These are phyloP conservation scores for Drosophila anceps DNA, from an alignment of 2,888 invertebrate species.

Conservation along the genomic window DNA sequence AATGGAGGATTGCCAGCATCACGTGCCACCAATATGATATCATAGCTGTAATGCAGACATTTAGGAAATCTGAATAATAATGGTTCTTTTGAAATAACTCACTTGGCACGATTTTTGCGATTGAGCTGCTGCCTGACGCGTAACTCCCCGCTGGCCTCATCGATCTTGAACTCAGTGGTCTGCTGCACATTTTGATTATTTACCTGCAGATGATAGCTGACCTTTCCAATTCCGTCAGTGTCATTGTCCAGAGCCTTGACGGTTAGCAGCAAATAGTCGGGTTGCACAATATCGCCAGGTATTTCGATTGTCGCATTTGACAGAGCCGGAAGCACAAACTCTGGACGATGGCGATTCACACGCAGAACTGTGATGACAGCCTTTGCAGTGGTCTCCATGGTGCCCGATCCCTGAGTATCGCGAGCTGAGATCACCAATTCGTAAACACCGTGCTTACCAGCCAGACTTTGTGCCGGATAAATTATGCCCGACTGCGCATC, in stretches of 20 bases:
- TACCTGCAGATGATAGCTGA: constrained; percentile 93
- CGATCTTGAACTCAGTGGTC: constrained; percentile 93
- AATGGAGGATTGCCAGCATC: constrained; percentile 94
- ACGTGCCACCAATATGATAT: constrained; percentile 92
- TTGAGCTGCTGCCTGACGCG: constrained; percentile 92
- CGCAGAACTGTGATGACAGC: constrained; percentile 92
- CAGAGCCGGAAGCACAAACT: constrained; percentile 91
- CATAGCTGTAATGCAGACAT: constrained; percentile 71
- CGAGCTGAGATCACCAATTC: constrained; percentile 90
- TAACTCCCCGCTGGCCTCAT: constrained; percentile 92
- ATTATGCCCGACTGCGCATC: constrained; percentile 92
- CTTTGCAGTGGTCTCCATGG: constrained; percentile 89
- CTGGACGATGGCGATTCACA: constrained; percentile 93
- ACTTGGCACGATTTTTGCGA: constrained; percentile 89
- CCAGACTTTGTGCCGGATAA: constrained; percentile 90
- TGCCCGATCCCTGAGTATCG: constrained; percentile 90
- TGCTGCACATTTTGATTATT: constrained; percentile 90
- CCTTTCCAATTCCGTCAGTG: constrained; percentile 92
- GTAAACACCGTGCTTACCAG: constrained; percentile 87
- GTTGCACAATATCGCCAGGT: constrained; percentile 92
- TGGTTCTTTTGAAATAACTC: constrained; percentile 23
- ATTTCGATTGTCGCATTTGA: constrained; percentile 92
- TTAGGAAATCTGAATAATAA: not conserved
- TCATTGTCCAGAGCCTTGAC: constrained; percentile 94
- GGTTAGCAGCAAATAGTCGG: constrained; percentile 91